Conservation (phyloP, 2,888 invertebrate species). For the Acronicta aceris region DNA sequence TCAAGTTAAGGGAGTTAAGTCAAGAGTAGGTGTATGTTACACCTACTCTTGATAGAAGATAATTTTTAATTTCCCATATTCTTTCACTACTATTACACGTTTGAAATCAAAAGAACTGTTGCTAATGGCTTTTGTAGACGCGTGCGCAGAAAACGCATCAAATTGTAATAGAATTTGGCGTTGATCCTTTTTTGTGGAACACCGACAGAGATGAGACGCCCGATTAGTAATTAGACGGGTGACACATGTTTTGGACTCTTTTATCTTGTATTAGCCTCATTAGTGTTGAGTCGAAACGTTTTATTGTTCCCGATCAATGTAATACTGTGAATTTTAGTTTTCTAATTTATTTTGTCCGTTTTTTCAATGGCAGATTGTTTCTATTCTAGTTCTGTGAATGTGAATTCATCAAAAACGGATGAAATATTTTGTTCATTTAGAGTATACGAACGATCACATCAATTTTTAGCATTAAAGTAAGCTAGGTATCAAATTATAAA, state of each 20-base stretch:
- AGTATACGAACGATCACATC: no score
- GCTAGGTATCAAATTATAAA: no score
- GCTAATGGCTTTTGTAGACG: constrained; percentile 55
- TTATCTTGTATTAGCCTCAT: constrained; percentile 82
- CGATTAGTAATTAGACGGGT: constrained; percentile 87
- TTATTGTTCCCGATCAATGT: constrained; percentile 64
- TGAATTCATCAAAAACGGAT: no score
- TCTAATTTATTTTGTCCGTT: constrained; percentile 14
- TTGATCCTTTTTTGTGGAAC: constrained; percentile 78
- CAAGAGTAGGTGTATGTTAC: no score
- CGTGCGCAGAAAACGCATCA: constrained; percentile 77
- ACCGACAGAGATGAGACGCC: constrained; percentile 76
- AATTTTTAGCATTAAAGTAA: no score
- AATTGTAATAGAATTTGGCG: constrained; percentile 80
- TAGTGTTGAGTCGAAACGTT: constrained; percentile 67
- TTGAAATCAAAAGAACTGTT: background rate
- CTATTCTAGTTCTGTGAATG: background rate
- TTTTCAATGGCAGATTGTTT: background rate
- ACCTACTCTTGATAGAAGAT: no score
- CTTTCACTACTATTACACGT: background rate
- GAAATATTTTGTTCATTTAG: no score
- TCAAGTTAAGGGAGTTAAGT: no score
- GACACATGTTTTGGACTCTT: constrained; percentile 85
- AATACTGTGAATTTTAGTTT: constrained; percentile 35
- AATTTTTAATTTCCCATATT: background rate